phyloP scores from a whole-genome alignment of 1,140 invertebrate species.

The Dysdera silvatica region DNA sequence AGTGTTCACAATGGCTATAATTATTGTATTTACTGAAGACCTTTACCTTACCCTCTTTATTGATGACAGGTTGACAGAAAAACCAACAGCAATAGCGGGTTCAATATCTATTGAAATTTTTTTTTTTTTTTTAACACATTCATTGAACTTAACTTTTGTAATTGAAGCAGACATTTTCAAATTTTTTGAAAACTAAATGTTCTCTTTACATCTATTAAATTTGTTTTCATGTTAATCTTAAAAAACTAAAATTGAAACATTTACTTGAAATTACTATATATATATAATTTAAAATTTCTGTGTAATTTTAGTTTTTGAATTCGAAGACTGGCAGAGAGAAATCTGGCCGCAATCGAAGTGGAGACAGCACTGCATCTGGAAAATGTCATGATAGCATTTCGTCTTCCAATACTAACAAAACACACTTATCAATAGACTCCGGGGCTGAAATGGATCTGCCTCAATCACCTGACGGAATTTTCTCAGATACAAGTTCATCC shows the following conservation, averaged over 20 bases:
- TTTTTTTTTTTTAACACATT: no score
- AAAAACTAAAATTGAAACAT: not conserved
- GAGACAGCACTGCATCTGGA: slow-evolving; percentile 7
- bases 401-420: slow-evolving; percentile 19
- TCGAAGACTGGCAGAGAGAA: not conserved
- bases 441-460: slow-evolving; percentile 14
- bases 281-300: not conserved
- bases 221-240: not conserved
- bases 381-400: slow-evolving; percentile 13
- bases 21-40: no score
- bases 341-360: slow-evolving; percentile 7
- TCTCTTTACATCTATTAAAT: no score
- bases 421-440: slow-evolving; percentile 17
- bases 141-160: no score
- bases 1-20: no score
- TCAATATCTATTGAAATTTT: no score
- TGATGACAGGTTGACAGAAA: no score
- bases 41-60: no score
- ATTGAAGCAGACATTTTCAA: no score
- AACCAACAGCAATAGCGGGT: no score
- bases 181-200: no score
- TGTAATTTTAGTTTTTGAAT: not conserved
- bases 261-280: not conserved
- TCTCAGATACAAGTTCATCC: not conserved
- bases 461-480: slow-evolving; percentile 9